phyloP scores from a whole-genome alignment of 2,797 vertebrate species.

The Lepilemur ruficaudatus region DNA sequence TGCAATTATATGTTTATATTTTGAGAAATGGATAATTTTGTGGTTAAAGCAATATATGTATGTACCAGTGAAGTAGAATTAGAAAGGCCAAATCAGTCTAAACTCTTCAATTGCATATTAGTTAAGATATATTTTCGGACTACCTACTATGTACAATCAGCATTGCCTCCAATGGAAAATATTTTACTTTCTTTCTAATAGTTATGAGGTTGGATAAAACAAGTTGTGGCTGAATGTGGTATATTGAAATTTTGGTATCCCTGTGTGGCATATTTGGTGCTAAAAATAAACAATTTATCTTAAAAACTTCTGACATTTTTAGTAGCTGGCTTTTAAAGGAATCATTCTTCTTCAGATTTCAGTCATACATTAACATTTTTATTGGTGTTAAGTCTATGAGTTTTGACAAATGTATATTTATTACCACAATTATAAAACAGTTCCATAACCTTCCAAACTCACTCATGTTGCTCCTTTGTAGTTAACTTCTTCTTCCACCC shows the following conservation, averaged over 20 bases:
- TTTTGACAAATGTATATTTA: background rate
- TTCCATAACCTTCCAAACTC: background rate
- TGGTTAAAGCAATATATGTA: slow-evolving; percentile 22
- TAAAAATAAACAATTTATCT: slow-evolving; percentile 3
- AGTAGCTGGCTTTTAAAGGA: slow-evolving; percentile 23
- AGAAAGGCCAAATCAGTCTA: slow-evolving; percentile 2
- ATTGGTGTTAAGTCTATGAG: background rate
- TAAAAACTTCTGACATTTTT: slow-evolving; percentile 26
- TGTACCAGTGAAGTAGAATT: background rate
- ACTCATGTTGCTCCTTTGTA: background rate
- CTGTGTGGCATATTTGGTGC: background rate
- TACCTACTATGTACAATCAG: background rate
- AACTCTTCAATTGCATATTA: slow-evolving; percentile 12
- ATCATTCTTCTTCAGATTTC: slow-evolving; percentile 19
- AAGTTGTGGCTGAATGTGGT: background rate
- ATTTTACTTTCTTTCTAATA: background rate
- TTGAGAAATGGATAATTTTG: slow-evolving; percentile 41
- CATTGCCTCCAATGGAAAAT: slow-evolving; percentile 4
- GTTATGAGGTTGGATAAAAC: slow-evolving; percentile 5
- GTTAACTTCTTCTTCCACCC: background rate
- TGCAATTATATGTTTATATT: slow-evolving; percentile 17
- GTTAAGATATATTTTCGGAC: slow-evolving; percentile 2
- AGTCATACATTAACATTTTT: background rate
- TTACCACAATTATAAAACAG: background rate
- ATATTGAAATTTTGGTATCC: background rate